These are phyloP conservation scores for Heliconius hermathena DNA, from an alignment of 1,140 invertebrate species.

Conservation along the genomic window DNA sequence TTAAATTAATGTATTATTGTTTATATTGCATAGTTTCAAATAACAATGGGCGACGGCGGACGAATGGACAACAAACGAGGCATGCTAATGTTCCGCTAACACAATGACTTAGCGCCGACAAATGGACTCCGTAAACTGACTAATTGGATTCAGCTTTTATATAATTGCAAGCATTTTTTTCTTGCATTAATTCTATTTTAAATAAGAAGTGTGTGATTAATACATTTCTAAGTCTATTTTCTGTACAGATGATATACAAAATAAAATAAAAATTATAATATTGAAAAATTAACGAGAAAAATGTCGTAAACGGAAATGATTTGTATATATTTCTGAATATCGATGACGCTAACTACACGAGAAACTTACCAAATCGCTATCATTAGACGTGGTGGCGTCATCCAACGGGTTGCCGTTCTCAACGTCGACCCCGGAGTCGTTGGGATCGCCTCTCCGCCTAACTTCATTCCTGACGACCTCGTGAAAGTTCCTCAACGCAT, in stretches of 20 bases:
- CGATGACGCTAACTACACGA: conserved; percentile 8
- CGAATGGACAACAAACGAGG: conserved; percentile 33
- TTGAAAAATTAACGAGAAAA: background rate
- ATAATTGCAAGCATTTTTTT: background rate
- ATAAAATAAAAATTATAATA: background rate
- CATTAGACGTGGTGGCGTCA: conserved; percentile 58
- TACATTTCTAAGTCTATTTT: no score
- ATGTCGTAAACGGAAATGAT: background rate
- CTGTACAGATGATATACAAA: no score
- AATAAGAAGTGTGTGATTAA: background rate
- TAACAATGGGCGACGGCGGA: conserved; percentile 22
- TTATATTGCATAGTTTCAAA: conserved; percentile 1
- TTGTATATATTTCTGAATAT: background rate
- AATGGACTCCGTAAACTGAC: conserved; percentile 25
- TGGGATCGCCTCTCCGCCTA: conserved; percentile 60
- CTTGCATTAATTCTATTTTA: background rate
- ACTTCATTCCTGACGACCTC: conserved; percentile 56
- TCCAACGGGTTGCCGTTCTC: conserved; percentile 72
- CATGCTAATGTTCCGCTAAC: conserved; percentile 39
- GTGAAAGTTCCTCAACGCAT: conserved; percentile 63
- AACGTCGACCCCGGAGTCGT: conserved; percentile 76
- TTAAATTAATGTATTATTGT: background rate
- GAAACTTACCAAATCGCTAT: conserved; percentile 72
- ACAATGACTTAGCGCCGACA: conserved; percentile 40
- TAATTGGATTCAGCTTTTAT: conserved; percentile 25